Evolutionary conservation across 2,888 invertebrate genomes (phyloP).

Genomic region (Spisula solida): DNA sequence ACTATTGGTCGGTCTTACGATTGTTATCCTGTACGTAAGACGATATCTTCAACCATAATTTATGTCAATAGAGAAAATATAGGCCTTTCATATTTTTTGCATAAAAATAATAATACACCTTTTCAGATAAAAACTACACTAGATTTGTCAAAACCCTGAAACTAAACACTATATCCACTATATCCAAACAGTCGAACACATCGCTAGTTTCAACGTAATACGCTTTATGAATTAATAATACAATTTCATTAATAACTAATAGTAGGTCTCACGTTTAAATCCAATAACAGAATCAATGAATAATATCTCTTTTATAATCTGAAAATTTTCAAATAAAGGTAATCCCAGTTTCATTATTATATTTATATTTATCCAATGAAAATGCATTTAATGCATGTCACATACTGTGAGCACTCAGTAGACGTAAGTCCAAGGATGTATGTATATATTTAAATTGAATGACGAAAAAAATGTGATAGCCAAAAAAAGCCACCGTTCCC

Average conservation of each 20-base stretch:
- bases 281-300: background rate
- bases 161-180: background rate
- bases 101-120: background rate
- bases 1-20: background rate
- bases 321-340: background rate
- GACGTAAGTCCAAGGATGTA: background rate
- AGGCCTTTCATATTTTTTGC: background rate
- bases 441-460: background rate
- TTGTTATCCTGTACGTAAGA: background rate
- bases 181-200: background rate
- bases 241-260: slow-evolving; percentile 14
- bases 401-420: background rate
- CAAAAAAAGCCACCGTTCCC: background rate
- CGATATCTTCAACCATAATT: background rate
- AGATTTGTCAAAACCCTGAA: background rate
- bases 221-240: background rate
- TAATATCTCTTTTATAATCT: background rate
- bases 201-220: background rate
- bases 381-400: background rate
- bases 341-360: background rate
- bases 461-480: background rate
- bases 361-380: background rate
- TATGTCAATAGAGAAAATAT: slow-evolving; percentile 2
- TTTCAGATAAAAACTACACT: background rate
- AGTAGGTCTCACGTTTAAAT: background rate